Evolutionary conservation across 2,888 invertebrate species (phyloP).

Genomic region (Rhaphigaster nebulosa): DNA sequence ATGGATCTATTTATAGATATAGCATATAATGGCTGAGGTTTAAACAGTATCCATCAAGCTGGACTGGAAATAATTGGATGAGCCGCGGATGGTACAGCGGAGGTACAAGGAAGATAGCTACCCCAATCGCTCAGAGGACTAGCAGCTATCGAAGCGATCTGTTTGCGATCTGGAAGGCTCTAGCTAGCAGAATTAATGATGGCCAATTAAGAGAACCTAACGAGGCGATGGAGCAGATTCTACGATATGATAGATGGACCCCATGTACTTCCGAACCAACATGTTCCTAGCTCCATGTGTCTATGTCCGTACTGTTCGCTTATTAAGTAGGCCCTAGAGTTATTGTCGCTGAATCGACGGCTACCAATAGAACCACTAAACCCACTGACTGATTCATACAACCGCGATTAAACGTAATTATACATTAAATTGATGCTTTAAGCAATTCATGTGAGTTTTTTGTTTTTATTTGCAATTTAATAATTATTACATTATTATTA

Average conservation of each 20-base stretch:
- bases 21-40: not conserved
- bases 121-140: not conserved
- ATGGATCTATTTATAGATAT: not conserved
- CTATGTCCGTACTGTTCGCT: not conserved
- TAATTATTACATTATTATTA: too few relatives aligned
- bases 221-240: not conserved
- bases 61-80: not conserved
- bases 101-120: not conserved
- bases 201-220: not conserved
- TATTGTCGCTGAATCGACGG: not conserved
- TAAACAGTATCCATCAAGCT: not conserved
- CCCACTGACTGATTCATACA: not conserved
- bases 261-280: not conserved
- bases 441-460: not conserved
- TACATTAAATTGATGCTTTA: not conserved
- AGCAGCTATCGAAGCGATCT: not conserved
- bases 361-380: not conserved
- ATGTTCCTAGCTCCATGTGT: not conserved
- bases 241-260: not conserved
- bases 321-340: not conserved
- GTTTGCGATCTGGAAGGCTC: conserved; percentile 22
- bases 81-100: not conserved
- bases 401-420: not conserved
- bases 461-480: too few relatives aligned
- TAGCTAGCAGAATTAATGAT: not conserved